Base-by-base conservation (phyloP, 2,113 vertebrate genomes). In the Zosterops hypoxanthus region DNA sequence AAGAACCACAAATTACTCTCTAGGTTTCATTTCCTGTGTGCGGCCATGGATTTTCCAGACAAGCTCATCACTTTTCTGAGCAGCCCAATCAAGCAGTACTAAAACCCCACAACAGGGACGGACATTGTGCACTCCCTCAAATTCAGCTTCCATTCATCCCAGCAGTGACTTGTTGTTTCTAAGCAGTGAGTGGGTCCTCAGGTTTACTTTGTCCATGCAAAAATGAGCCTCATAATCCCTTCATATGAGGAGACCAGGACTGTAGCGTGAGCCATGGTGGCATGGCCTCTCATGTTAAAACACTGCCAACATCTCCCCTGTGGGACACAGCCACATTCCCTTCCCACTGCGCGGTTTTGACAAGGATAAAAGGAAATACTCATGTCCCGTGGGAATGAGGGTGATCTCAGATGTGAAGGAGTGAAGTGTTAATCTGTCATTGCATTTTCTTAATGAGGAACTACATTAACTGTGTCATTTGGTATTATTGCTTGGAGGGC, bases 1-100 rank as follows among this genome's bases (percentile, higher is more conserved):
- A 56, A 75, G 44, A 94, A 82, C 91, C 76, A 81, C 88, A 94
- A 36, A 71, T 75, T 29, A 86, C 47, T 81, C 68, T 82, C 52
- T 52, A 75, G 69, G 34, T 94, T 93, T 96, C 82, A 78, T 66
- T 86, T 92, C 94, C 82, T 95, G 71, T 4, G 0, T 71, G 88
- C 78, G 72, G 72, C 63, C 64, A 63, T 86, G 88, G 92, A 94
- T 94, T 97, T 95, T 96, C 82, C 92, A 93, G 80, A 47, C 24
- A 2, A 86, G 60, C 47, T 94, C 77, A 71, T 60, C 86, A 81
- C 42, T 69, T 78, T 90, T 75, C 39, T 4, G 1, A 63, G 42
- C 59, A 86, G 52, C 72, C 56, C 59, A 21, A 47, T 75, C 63
- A 88, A 75, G 68, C 34, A 73, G 39, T 15, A 53, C 47, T 55